These are phyloP conservation scores for Cheilosia variabilis DNA, from an alignment of 2,888 invertebrate genomes.

Conservation along the genomic window DNA sequence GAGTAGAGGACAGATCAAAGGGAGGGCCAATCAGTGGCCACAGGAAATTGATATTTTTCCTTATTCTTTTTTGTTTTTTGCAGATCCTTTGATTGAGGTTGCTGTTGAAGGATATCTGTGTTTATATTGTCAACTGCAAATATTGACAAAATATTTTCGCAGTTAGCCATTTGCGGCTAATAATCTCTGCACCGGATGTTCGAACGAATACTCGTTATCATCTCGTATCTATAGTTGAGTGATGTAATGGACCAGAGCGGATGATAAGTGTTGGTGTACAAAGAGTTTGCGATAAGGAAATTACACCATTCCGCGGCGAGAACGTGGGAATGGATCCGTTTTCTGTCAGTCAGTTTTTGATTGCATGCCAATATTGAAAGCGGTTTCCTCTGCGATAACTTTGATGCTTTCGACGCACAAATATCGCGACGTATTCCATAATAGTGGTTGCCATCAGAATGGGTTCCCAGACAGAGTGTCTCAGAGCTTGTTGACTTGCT, in stretches of 20 bases:
- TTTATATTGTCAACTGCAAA: slow-evolving; percentile 45
- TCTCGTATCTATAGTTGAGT: background rate
- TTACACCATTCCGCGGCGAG: slow-evolving; percentile 9
- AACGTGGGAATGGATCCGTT: slow-evolving; percentile 42
- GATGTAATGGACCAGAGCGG: slow-evolving; percentile 27
- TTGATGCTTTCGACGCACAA: slow-evolving; percentile 12
- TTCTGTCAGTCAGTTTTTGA: background rate
- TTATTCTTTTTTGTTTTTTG: background rate
- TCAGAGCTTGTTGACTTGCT: slow-evolving; percentile 6
- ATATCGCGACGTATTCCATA: slow-evolving; percentile 14
- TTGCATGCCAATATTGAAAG: slow-evolving; percentile 34
- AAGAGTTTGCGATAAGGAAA: slow-evolving; percentile 2
- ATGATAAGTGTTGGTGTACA: background rate
- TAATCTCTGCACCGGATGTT: slow-evolving; percentile 9
- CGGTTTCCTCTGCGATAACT: slow-evolving; percentile 14
- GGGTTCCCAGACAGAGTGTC: slow-evolving; percentile 62
- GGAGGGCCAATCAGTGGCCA: slow-evolving; percentile 66
- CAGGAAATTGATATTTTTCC: slow-evolving; percentile 65
- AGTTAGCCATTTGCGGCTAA: slow-evolving; percentile 11
- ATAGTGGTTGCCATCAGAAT: slow-evolving; percentile 16
- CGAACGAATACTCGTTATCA: background rate
- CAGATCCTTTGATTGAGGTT: slow-evolving; percentile 66
- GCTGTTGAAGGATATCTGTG: background rate
- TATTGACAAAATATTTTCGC: slow-evolving; percentile 43
- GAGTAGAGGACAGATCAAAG: background rate